Base-by-base conservation (phyloP, 2,888 invertebrate species). In the Apotomis betuletana region DNA sequence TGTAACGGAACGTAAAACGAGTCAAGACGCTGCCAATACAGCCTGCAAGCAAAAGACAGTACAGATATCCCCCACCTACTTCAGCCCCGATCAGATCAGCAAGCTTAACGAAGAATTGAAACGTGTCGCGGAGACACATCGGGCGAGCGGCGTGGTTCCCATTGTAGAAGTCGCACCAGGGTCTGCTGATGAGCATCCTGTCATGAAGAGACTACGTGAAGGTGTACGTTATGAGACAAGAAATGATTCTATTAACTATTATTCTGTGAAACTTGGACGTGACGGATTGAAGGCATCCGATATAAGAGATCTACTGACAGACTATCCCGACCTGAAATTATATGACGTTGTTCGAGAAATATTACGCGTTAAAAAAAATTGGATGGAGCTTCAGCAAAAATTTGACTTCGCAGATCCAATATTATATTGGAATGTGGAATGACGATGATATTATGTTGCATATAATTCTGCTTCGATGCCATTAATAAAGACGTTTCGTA, bases 211-310 rank as follows among this genome's bases (percentile, higher is more conserved):
- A 9, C 15, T 60, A 15, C 15, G 15, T n/a, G 5, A 46, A 44
- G 59, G 59, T 15, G 59, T 60, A 5, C 15, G 5, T 44, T 60
- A 60, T 9, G 3, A 13, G 8, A 41, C 4, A 3, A 44, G 3
- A n/a, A 0, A 0, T n/a, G 2, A 3, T 8, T 0, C 2, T 0
- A 0, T 0, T 0, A 10, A 0, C 0, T 4, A 4, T 41, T 13
- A 4, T 60, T n/a, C 9, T 15, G 0, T 60, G 6, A 60, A 60
- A 44, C 13, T 60, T 60, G 44, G 59, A 60, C 1, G 2, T 4
- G 0, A 15, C 2, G 15, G 44, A 44, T 9, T 44, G 9, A 44
- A 44, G 9, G 44, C 13, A 60, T 44, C 59, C 41, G 59, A 60
- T 44, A 9, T 60, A 4, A 44, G 15, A 60, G 44, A 60, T 10